phyloP scores from a whole-genome alignment of 2,888 invertebrate genomes.

The Spisula solida region DNA sequence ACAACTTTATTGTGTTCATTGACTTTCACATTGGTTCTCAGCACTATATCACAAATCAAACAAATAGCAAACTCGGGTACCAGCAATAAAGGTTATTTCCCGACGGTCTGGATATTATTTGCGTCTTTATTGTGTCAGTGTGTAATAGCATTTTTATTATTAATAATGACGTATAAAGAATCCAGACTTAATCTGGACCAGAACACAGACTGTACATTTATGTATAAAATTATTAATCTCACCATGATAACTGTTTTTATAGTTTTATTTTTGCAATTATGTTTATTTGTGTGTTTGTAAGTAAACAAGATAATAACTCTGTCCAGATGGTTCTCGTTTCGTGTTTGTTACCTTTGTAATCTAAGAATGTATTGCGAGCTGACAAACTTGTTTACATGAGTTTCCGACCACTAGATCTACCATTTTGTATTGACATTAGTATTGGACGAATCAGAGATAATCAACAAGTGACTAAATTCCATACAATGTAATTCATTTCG shows the following conservation, averaged over 20 bases:
- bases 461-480: no score
- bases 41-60: constrained; percentile 43
- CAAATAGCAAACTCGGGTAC: constrained; percentile 24
- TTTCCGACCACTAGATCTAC: no score
- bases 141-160: constrained; percentile 33
- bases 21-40: constrained; percentile 35
- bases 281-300: constrained; percentile 20
- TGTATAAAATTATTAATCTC: constrained; percentile 24
- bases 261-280: constrained; percentile 18
- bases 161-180: constrained; percentile 41
- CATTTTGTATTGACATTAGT: no score
- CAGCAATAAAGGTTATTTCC: constrained; percentile 22
- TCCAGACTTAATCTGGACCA: background rate
- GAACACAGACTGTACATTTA: background rate
- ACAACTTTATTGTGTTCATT: constrained; percentile 46
- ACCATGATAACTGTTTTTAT: constrained; percentile 36
- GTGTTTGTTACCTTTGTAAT: background rate
- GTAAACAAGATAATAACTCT: background rate
- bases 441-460: no score
- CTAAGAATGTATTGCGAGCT: no score
- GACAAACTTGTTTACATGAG: no score
- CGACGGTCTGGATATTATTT: constrained; percentile 27
- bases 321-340: background rate
- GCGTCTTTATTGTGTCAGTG: constrained; percentile 38
- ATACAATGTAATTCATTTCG: no score